These are phyloP conservation scores for Eristalis arbustorum DNA, from an alignment of 2,888 invertebrate genomes.

Conservation along the genomic window DNA sequence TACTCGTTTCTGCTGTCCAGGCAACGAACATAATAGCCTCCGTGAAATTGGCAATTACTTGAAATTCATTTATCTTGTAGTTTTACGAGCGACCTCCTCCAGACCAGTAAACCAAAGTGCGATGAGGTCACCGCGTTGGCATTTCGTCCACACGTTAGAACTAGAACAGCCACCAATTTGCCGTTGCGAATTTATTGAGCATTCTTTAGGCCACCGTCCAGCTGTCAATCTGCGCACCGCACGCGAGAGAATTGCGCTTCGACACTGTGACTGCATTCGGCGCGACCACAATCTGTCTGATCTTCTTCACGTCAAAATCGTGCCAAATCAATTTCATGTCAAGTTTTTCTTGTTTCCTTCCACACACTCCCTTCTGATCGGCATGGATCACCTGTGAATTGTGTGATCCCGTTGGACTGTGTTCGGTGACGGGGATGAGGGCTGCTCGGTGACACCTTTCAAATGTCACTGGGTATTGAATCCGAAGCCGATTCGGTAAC, in stretches of 20 bases:
- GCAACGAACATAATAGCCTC: not conserved
- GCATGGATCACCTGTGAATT: not conserved
- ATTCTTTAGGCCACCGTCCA: not conserved
- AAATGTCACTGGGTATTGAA: not conserved
- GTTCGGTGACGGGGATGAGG: not conserved
- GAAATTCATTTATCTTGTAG: not conserved
- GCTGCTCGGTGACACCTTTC: not conserved
- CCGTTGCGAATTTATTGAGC: not conserved
- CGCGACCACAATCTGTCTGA: not conserved
- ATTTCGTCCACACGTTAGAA: not conserved
- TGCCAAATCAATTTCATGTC: conserved; percentile 33
- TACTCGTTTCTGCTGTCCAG: not conserved
- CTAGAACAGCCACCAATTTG: not conserved
- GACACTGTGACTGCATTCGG: not conserved
- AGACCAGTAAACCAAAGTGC: not conserved
- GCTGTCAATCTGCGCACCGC: not conserved
- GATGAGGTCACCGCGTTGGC: not conserved
- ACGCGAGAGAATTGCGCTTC: not conserved
- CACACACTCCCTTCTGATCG: not conserved
- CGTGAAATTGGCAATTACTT: not conserved
- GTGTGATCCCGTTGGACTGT: not conserved
- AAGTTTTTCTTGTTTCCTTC: conserved; percentile 37
- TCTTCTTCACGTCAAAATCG: conserved; percentile 41
- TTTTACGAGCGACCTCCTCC: not conserved
- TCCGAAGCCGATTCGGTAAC: not conserved